These are phyloP conservation scores for Acomys russatus DNA, from an alignment of 2,797 vertebrate genomes.

Conservation along the genomic window DNA sequence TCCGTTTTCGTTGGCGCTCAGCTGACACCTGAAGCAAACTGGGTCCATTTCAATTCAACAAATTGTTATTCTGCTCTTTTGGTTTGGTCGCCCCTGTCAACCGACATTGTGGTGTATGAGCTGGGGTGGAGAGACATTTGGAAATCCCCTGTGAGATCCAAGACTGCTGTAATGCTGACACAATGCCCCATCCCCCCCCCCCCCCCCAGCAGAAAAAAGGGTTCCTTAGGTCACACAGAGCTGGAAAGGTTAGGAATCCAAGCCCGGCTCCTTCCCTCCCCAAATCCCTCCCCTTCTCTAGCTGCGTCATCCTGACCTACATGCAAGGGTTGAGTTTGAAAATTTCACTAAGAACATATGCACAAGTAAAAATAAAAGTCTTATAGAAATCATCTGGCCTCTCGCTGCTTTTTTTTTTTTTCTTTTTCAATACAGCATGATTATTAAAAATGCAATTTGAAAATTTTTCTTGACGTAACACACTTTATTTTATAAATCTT, in stretches of 20 bases:
- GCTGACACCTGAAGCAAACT: neutral
- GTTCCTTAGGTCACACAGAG: neutral
- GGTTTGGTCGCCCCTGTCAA: neutral
- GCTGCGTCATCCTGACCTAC: neutral
- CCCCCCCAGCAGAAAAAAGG: neutral
- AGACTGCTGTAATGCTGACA: neutral
- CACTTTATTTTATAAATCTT: neutral
- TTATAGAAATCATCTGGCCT: neutral
- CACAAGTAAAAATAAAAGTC: neutral
- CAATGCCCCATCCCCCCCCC: too few species aligned
- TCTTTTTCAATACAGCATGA: too few species aligned
- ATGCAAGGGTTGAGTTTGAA: neutral
- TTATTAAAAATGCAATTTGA: too few species aligned
- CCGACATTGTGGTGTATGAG: neutral
- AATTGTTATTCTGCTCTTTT: neutral
- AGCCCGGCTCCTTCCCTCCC: neutral
- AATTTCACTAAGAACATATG: conserved; percentile 43
- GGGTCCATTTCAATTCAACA: neutral
- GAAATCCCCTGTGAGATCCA: neutral
- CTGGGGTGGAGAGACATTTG: neutral
- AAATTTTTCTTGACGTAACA: too few species aligned
- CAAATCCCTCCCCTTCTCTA: neutral
- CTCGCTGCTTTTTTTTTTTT: too few species aligned
- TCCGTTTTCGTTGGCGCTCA: conserved; percentile 29
- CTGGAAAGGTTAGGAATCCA: neutral